Evolutionary conservation across 2,113 vertebrate genomes (phyloP).

Genomic region (Picathartes gymnocephalus): DNA sequence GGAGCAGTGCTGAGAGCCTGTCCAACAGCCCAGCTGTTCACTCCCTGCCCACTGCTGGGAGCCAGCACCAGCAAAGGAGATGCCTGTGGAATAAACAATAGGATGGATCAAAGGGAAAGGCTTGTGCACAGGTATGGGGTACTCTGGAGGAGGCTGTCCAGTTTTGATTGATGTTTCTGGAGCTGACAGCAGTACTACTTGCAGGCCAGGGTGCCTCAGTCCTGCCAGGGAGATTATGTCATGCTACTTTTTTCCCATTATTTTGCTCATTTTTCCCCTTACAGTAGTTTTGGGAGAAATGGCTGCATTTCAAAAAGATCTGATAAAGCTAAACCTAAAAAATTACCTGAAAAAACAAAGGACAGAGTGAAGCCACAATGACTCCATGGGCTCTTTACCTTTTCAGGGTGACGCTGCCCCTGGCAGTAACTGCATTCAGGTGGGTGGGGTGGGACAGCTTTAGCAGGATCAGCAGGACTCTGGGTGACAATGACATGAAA

Average conservation of each 20-base stretch:
- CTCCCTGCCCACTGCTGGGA: background rate
- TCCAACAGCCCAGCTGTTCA: background rate
- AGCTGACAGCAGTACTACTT: background rate
- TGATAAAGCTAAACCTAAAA: background rate
- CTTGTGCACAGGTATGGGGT: background rate
- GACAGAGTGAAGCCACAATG: fast-evolving
- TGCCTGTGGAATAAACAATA: background rate
- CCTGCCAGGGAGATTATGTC: background rate
- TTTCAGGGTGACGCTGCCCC: fast-evolving
- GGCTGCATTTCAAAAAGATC: background rate
- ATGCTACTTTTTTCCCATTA: fast-evolving
- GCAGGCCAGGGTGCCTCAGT: background rate
- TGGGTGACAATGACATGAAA: background rate
- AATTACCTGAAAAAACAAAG: fast-evolving
- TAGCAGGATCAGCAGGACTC: background rate
- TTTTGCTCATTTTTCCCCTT: background rate
- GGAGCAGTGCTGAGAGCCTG: background rate
- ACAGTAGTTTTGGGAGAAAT: background rate
- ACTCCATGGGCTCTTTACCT: fast-evolving
- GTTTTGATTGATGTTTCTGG: background rate
- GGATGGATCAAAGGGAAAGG: background rate
- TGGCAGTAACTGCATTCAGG: background rate
- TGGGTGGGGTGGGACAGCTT: too few relatives aligned
- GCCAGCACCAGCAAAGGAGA: background rate
- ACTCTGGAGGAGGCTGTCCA: background rate